phyloP scores from a whole-genome alignment of 2,797 vertebrate species.

The Ptychadena robeensis region DNA sequence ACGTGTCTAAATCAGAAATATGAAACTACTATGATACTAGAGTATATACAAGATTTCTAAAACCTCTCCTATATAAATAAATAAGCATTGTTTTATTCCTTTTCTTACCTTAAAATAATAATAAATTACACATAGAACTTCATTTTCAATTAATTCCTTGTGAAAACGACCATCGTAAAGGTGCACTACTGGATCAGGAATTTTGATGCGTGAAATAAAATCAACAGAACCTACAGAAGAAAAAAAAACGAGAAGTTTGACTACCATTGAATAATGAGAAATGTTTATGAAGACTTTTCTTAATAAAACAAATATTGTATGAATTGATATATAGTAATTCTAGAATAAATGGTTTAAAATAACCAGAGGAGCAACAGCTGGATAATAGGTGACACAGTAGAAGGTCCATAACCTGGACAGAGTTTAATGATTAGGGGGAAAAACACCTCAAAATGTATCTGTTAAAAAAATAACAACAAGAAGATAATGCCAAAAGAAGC shows the following conservation, averaged over 20 bases:
- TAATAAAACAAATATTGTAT: too few species aligned
- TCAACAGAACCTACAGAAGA: too few species aligned
- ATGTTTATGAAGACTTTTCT: too few species aligned
- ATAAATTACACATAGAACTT: background rate
- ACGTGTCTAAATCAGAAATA: too few species aligned
- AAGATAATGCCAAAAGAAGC: too few species aligned
- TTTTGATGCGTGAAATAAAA: background rate
- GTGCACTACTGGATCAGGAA: background rate
- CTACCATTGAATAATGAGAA: too few species aligned
- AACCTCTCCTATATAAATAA: background rate
- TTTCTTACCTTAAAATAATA: background rate
- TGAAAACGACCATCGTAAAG: background rate
- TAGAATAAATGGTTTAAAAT: background rate
- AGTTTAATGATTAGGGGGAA: background rate
- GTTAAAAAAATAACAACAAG: too few species aligned
- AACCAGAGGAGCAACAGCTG: background rate
- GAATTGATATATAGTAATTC: too few species aligned
- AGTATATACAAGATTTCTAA: background rate
- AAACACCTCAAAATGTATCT: slow-evolving; percentile 9
- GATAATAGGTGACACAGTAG: background rate
- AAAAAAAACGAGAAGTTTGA: too few species aligned
- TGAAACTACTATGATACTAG: too few species aligned
- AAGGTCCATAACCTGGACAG: too few species aligned
- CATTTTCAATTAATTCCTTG: background rate
- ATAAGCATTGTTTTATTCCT: too few species aligned